phyloP scores from a whole-genome alignment of 2,888 invertebrate species.

The Andrena bucephala region DNA sequence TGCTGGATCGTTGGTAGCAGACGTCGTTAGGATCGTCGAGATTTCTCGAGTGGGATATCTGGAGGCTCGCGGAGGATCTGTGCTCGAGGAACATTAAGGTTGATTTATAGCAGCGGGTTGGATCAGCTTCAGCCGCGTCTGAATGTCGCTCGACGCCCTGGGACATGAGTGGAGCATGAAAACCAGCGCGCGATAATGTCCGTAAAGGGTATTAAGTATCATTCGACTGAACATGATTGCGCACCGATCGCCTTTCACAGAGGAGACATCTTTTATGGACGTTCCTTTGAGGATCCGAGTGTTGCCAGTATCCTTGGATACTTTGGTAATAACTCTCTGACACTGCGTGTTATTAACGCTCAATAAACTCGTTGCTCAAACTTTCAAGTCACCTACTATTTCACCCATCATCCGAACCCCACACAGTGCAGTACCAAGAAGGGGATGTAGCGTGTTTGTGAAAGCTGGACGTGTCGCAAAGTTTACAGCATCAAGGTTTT shows the following conservation, averaged over 20 bases:
- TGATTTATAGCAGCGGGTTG: neutral
- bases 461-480: too few species aligned
- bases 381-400: neutral
- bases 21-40: neutral
- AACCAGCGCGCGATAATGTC: neutral
- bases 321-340: too few species aligned
- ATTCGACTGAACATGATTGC: neutral
- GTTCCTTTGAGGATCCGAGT: too few species aligned
- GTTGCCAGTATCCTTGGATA: too few species aligned
- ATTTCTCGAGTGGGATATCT: neutral
- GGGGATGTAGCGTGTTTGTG: too few species aligned
- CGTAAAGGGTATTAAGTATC: conserved; percentile 2
- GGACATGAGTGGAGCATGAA: conserved; percentile 7
- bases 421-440: too few species aligned
- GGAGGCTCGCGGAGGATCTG: neutral
- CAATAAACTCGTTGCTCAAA: too few species aligned
- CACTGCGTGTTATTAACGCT: too few species aligned
- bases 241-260: too few species aligned
- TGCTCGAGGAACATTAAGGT: neutral
- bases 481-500: too few species aligned
- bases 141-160: conserved; percentile 37
- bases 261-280: neutral
- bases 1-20: neutral
- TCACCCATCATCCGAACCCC: conserved; percentile 9
- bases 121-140: neutral